phyloP scores from a whole-genome alignment of 2,113 vertebrate species.

The Oostethus manadensis region DNA sequence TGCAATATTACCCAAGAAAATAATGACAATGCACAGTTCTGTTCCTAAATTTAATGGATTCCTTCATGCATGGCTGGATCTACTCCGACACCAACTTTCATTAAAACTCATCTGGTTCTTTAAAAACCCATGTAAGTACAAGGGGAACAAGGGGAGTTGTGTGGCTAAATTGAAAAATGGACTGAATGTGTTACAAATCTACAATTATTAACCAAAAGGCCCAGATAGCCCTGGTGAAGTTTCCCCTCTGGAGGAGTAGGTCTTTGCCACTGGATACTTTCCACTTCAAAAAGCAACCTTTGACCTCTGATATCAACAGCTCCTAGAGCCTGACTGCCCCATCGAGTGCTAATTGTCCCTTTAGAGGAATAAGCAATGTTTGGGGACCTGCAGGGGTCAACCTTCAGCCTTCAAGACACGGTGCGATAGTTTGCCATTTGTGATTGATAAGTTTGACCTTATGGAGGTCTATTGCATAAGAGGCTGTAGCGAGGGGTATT shows the following conservation, averaged over 20 bases:
- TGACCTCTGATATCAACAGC: conserved; percentile 53
- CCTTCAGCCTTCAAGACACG: not conserved
- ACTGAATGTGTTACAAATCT: conserved; percentile 2
- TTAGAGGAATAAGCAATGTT: conserved; percentile 32
- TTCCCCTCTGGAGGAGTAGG: conserved; percentile 37
- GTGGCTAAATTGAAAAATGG: not conserved
- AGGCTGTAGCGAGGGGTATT: not conserved
- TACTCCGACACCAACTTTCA: conserved; percentile 2
- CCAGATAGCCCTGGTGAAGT: conserved; percentile 37
- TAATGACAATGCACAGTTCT: conserved; percentile 4
- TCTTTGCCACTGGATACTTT: conserved; percentile 38
- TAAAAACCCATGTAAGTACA: not conserved
- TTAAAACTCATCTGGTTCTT: conserved; percentile 1
- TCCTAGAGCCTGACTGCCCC: conserved; percentile 23
- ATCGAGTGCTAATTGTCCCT: conserved; percentile 52
- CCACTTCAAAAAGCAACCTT: conserved; percentile 52
- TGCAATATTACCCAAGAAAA: conserved; percentile 1
- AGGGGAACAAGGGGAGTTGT: too few relatives aligned
- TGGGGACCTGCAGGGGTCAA: conserved; percentile 17
- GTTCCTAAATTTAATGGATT: conserved; percentile 7
- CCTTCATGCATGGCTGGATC: conserved; percentile 5
- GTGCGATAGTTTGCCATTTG: conserved; percentile 36
- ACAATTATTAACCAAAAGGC: conserved; percentile 34
- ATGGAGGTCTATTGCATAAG: not conserved
- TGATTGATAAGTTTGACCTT: conserved; percentile 28